Evolutionary conservation across 2,797 vertebrate species (phyloP).

Genomic region (Lepilemur septentrionalis): DNA sequence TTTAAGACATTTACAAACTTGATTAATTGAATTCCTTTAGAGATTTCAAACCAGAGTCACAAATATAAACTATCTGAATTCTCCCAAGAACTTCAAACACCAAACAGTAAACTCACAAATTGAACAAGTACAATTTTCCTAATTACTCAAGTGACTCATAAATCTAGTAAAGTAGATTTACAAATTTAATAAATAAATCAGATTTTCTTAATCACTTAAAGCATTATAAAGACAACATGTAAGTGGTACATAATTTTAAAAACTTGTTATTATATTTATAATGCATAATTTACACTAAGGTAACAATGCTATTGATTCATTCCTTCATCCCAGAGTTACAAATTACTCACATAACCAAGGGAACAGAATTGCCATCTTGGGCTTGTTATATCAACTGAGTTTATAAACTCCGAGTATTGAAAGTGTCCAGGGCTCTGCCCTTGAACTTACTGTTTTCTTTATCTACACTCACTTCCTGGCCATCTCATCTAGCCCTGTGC

Average conservation of each 20-base stretch:
- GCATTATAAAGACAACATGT: background rate
- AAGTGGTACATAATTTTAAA: background rate
- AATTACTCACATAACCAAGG: background rate
- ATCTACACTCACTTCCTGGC: background rate
- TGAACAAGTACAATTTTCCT: background rate
- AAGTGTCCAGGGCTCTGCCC: background rate
- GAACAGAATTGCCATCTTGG: background rate
- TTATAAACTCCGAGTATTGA: background rate
- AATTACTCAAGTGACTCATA: background rate
- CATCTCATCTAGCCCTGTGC: background rate
- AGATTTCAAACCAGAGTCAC: constrained; percentile 9
- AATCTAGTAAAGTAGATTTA: background rate
- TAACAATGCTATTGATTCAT: background rate
- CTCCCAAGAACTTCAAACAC: constrained; percentile 31
- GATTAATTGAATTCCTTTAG: constrained; percentile 26
- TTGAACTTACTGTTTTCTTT: background rate
- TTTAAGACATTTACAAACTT: background rate
- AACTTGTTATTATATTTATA: background rate
- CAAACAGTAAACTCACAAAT: background rate
- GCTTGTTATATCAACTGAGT: background rate
- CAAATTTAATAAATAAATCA: background rate
- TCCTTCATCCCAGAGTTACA: background rate
- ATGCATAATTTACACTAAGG: background rate
- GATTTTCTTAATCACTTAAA: background rate
- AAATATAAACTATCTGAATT: background rate